These are phyloP conservation scores for Periophthalmus magnuspinnatus DNA, from an alignment of 2,797 vertebrate genomes.

Conservation along the genomic window DNA sequence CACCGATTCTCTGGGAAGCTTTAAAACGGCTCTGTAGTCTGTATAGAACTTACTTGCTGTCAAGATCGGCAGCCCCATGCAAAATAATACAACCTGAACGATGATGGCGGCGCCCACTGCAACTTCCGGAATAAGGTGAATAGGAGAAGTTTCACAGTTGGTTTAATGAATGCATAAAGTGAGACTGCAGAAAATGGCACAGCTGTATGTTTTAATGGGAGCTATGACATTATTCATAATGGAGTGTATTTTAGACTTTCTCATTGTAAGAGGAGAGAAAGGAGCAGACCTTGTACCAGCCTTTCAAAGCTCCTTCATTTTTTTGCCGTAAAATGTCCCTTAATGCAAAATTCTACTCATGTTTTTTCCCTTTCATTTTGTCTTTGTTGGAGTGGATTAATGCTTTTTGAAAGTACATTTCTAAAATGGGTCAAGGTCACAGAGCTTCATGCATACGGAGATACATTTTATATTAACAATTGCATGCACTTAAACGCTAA, in stretches of 20 bases:
- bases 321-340: background rate
- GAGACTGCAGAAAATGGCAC: background rate
- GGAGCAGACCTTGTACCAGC: conserved; percentile 1
- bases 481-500: background rate
- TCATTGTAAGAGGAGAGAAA: conserved; percentile 8
- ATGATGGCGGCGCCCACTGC: too few species aligned
- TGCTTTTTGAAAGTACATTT: background rate
- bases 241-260: conserved; percentile 2
- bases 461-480: background rate
- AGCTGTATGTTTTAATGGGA: conserved; percentile 4
- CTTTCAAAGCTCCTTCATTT: background rate
- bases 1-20: too few species aligned
- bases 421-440: background rate
- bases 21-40: too few species aligned
- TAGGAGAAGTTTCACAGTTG: background rate
- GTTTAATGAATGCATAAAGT: background rate
- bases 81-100: too few species aligned
- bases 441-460: background rate
- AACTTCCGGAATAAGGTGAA: too few species aligned
- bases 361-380: background rate
- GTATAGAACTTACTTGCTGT: too few species aligned
- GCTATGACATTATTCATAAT: conserved; percentile 11
- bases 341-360: background rate
- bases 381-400: background rate
- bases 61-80: too few species aligned